Evolutionary conservation across 2,113 vertebrate species (phyloP), one percentile per base, ranked within the genome.

Genomic region (Trichechus manatus): DNA sequence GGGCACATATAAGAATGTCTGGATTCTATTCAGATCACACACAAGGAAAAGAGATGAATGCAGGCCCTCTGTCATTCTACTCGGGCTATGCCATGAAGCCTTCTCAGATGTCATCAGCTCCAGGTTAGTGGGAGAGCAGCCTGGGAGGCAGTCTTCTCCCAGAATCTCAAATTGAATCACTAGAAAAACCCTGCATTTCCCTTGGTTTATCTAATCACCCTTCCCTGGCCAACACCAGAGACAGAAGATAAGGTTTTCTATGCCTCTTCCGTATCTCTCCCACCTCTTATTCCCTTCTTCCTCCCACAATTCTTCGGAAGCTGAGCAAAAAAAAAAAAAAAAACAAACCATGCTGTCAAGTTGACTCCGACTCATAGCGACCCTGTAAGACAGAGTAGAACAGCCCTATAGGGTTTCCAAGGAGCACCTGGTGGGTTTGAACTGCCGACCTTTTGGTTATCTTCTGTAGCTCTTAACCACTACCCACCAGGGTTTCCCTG

Each of bases 91-190:
- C 9, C 47, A 50, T 27, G 53, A 19, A 74, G 78, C 29, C 29
- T 47, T 81, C 80, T 89, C 61, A 42, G 25, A 6, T 50, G 68
- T 59, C 50, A 61, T 22, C 31, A 47, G 78, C 27, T 86, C 25
- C n/a, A 77, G 44, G 20, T 74, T 72, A 20, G 5, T 11, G 39
- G 33, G 6, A 47, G 3, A n/a, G 1, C 47, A 36, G 42, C 6
- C 15, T 83, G 14, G 1, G 39, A 61, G 72, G 39, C 15, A 77
- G 50, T 25, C 15, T 72, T 92, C 59, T 74, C 8, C 15, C 4
- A 63, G 53, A 83, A 93, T 29, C 39, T 36, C 77, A 84, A 47
- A 77, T 85, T 36, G 29, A 96, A 68, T 53, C 44, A 66, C 64
- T 36, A 19, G 4, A 14, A 68, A 61, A 77, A 31, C 17, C 39